Evolutionary conservation across 2,888 invertebrate genomes (phyloP).

Genomic region (Shargacucullia verbasci): DNA sequence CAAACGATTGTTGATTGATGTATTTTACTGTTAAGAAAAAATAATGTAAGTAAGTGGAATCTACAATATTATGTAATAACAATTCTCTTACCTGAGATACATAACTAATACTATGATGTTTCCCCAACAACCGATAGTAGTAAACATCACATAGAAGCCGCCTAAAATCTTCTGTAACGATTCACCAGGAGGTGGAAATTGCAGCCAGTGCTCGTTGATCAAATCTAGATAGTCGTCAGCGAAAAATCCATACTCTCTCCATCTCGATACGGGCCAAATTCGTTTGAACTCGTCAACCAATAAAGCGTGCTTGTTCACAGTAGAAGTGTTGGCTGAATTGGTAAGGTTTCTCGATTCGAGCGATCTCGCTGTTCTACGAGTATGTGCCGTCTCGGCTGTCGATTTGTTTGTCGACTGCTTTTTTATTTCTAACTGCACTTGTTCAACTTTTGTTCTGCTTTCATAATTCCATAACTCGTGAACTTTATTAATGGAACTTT

Average conservation of each 20-base stretch:
- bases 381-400: conserved; percentile 50
- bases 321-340: conserved; percentile 60
- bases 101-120: conserved; percentile 92
- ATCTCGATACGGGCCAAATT: conserved; percentile 82
- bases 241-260: conserved; percentile 88
- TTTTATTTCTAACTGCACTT: conserved; percentile 56
- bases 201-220: conserved; percentile 93
- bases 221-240: conserved; percentile 87
- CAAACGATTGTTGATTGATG: too few relatives aligned
- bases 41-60: background rate
- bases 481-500: conserved; percentile 45
- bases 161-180: conserved; percentile 90
- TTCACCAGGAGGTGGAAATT: conserved; percentile 90
- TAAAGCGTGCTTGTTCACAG: conserved; percentile 63
- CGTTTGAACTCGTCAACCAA: conserved; percentile 75
- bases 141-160: conserved; percentile 90
- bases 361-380: conserved; percentile 53
- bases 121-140: conserved; percentile 91
- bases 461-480: conserved; percentile 47
- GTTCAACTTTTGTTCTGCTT: conserved; percentile 41
- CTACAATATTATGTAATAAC: background rate
- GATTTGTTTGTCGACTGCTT: conserved; percentile 55
- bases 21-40: too few relatives aligned
- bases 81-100: conserved; percentile 90
- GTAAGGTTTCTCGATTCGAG: conserved; percentile 58